Base-by-base conservation (phyloP, 2,797 vertebrate species). In the Epinephelus coioides region DNA sequence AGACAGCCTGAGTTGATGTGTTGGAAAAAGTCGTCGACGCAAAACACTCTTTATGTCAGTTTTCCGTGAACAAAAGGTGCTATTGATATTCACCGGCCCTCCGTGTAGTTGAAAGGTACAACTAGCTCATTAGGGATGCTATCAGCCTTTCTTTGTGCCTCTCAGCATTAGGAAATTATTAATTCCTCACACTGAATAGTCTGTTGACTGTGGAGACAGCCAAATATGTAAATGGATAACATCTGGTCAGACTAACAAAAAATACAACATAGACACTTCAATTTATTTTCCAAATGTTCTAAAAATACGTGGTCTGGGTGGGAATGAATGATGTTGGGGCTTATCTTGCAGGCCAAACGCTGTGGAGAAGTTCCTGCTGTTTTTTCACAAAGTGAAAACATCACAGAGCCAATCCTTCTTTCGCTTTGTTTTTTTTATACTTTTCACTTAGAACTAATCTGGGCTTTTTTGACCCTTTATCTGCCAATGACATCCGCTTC, bases 201-300 rank as follows among this genome's bases (percentile, higher is more conserved):
- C 55, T 79, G 80, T 72, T 79, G 79, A 84, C 66, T 57, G 72
- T 15, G 55, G 44, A 72, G 73, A 67, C 74, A 66, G 86, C 69
- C 82, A 91, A 84, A 87, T 86, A 86, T 85, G 80, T 34, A 82
- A 82, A 89, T 66, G 64, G 38, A n/a, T 78, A 78, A 87, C 84
- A 91, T 79, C 83, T 82, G 79, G 73, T 54, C 71, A 65, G 54
- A 63, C 27, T 23, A 53, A 70, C 47, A 83, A 78, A 76, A 63
- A 63, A 76, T 50, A 81, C 38, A 71, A 77, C 64, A 78, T 40
- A 38, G 14, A 73, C 59, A 68, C 49, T 78, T 88, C 3, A 65
- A 49, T 78, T 73, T 60, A 57, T 27, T 66, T 66, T 60, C 40
- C 57, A 81, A 81, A 78, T 85, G 59, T 68, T 54, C 25, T 34